A percentile compares a stretch with the other conserved stretches of the same genome.
These are phyloP conservation scores for Eubasilissa splendida DNA, from an alignment of 2,888 invertebrate genomes.

Conservation along the genomic window DNA sequence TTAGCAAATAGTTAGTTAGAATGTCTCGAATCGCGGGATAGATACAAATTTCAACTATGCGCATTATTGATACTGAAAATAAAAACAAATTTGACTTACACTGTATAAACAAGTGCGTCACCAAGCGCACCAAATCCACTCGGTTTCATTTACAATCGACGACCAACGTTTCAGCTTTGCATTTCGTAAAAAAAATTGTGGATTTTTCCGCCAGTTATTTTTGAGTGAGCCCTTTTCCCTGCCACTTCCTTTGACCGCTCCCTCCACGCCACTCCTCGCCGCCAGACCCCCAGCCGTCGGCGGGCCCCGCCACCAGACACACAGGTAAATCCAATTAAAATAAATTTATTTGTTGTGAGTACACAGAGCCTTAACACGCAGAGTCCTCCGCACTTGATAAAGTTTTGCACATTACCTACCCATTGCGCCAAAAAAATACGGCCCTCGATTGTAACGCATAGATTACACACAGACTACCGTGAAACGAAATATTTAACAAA, in stretches of 20 bases:
- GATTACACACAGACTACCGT: neutral
- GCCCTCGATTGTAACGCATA: neutral
- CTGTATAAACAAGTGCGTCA: too few species aligned
- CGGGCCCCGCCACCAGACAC: slow-evolving; percentile 4
- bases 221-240: neutral
- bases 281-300: neutral
- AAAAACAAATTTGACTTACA: too few species aligned
- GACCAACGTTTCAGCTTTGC: too few species aligned
- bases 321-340: slow-evolving; percentile 49
- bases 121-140: too few species aligned
- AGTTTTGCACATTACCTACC: slow-evolving; percentile 35
- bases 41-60: too few species aligned
- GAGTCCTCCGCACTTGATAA: slow-evolving; percentile 36
- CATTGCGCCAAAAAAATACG: neutral
- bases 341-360: slow-evolving; percentile 47
- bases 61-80: too few species aligned
- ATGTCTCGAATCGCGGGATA: too few species aligned
- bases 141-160: too few species aligned
- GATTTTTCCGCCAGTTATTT: too few species aligned
- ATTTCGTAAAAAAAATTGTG: too few species aligned
- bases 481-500: too few species aligned
- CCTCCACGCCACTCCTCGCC: neutral
- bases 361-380: slow-evolving; percentile 27
- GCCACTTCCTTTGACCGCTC: neutral
- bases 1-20: too few species aligned